These are phyloP conservation scores for Hyles euphorbiae DNA, from an alignment of 1,140 invertebrate genomes.

Conservation along the genomic window DNA sequence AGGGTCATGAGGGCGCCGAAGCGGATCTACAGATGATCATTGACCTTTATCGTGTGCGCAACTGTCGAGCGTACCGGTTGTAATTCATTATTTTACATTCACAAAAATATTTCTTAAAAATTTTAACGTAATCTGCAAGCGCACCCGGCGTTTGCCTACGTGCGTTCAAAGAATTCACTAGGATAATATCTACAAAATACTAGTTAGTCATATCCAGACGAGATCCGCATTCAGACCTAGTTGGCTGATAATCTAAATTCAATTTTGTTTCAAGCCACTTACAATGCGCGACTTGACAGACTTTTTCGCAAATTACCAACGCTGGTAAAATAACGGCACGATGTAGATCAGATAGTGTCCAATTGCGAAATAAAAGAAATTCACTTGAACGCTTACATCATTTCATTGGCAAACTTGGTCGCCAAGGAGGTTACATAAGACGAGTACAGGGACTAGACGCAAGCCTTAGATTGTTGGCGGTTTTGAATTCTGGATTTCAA, in stretches of 20 bases:
- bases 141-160: conserved; percentile 8
- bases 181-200: conserved; percentile 32
- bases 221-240: conserved; percentile 56
- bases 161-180: conserved; percentile 16
- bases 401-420: too few relatives aligned
- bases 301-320: too few relatives aligned
- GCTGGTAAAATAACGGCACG: too few relatives aligned
- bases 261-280: conserved; percentile 27
- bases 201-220: conserved; percentile 43
- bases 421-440: too few relatives aligned
- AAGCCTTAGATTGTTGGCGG: too few relatives aligned
- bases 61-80: conserved; percentile 59
- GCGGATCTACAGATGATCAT: conserved; percentile 74
- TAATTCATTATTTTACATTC: conserved; percentile 58
- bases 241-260: conserved; percentile 44
- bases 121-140: conserved; percentile 4
- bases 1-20: conserved; percentile 70
- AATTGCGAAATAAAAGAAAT: too few relatives aligned
- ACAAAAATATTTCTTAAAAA: conserved; percentile 26
- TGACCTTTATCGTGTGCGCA: conserved; percentile 68
- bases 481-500: too few relatives aligned
- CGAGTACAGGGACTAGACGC: too few relatives aligned
- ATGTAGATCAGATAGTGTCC: too few relatives aligned
- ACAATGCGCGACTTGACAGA: not conserved
- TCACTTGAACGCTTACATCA: too few relatives aligned